Evolutionary conservation across 2,113 vertebrate species (phyloP).

Genomic region (Dasypus novemcinctus): DNA sequence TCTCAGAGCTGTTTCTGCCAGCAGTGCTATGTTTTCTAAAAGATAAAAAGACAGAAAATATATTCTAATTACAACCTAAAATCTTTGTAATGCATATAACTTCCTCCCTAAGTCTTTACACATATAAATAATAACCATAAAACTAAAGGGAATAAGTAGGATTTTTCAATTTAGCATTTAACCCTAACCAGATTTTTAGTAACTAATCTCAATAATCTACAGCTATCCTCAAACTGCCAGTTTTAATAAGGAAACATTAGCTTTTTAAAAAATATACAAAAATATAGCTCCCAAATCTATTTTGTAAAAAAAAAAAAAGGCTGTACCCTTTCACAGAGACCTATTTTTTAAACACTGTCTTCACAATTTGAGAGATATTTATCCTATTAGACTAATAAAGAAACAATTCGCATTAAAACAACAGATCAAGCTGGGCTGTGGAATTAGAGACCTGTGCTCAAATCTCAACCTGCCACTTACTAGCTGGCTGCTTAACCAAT

Average conservation of each 20-base stretch:
- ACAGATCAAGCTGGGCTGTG: not conserved
- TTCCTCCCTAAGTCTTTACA: not conserved
- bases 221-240: not conserved
- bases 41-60: conserved; percentile 36
- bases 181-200: not conserved
- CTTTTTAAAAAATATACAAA: not conserved
- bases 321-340: not conserved
- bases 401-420: not conserved
- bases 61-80: not conserved
- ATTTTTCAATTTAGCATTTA: conserved; percentile 3
- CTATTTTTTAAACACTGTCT: not conserved
- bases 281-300: not conserved
- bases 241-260: conserved; percentile 11
- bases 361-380: not conserved
- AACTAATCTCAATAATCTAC: not conserved
- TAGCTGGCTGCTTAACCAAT: not conserved
- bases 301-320: not conserved
- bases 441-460: not conserved
- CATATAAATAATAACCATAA: conserved; percentile 3
- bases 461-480: not conserved
- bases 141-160: not conserved
- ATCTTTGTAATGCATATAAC: not conserved
- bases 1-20: conserved; percentile 97
- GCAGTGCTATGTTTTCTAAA: conserved; percentile 95
- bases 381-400: not conserved